Conservation (phyloP, 53 echinoderm and acorn worm genomes). For the Patiria pectinifera region DNA sequence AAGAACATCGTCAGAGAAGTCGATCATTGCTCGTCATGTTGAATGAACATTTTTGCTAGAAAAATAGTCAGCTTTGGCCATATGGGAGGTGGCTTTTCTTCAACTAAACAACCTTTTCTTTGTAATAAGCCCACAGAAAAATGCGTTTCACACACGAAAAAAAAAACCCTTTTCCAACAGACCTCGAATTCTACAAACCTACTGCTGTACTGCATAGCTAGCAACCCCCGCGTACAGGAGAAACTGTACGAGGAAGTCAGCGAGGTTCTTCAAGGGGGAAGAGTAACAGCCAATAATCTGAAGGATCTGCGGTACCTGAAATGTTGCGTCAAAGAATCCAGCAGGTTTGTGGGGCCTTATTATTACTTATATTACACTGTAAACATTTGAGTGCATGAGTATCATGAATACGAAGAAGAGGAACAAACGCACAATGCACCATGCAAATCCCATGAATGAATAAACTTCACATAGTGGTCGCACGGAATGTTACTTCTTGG, state of each 20-base stretch:
- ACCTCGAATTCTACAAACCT: slow-evolving; percentile 73
- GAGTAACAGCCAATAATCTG: slow-evolving; percentile 67
- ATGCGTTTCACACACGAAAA: neutral
- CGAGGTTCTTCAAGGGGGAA: slow-evolving; percentile 62
- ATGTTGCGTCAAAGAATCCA: slow-evolving; percentile 85
- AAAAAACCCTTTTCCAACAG: slow-evolving; percentile 31
- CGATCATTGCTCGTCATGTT: no score
- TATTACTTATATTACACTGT: no score
- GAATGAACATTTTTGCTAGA: no score
- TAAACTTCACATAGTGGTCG: no score
- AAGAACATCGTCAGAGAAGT: no score
- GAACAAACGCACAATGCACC: no score
- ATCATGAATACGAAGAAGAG: no score
- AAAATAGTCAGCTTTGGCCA: no score
- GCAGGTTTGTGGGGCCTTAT: slow-evolving; percentile 65
- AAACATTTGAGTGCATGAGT: neutral
- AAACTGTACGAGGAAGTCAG: slow-evolving; percentile 78
- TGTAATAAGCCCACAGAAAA: neutral
- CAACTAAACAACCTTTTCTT: no score
- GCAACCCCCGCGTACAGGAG: slow-evolving; percentile 86
- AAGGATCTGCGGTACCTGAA: slow-evolving; percentile 89
- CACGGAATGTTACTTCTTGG: no score
- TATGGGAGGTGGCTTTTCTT: no score
- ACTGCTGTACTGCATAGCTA: slow-evolving; percentile 81
- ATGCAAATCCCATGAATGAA: no score